Conservation (phyloP, 2,888 invertebrate species). For the Strigamia crassipes region DNA sequence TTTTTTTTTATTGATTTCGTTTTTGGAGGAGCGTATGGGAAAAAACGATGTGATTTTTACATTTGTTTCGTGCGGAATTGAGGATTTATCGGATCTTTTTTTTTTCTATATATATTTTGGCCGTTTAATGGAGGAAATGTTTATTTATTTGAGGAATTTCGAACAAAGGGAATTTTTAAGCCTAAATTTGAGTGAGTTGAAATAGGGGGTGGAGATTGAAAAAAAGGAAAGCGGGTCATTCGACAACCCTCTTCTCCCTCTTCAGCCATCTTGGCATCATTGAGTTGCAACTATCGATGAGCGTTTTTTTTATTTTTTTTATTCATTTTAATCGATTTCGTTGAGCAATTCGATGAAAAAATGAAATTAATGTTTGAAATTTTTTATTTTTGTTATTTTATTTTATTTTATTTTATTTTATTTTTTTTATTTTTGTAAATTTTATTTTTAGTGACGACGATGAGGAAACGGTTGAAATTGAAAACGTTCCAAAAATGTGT, state of each 20-base stretch:
- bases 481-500: not conserved
- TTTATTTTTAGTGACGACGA: not conserved
- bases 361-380: no score
- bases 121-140: no score
- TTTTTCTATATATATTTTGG: no score
- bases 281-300: not conserved
- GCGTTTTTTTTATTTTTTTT: not conserved
- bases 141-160: not conserved
- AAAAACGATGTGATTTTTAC: no score
- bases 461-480: not conserved
- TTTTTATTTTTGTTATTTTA: no score
- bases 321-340: not conserved
- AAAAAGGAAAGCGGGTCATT: not conserved
- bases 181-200: not conserved
- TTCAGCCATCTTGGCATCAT: slow-evolving; percentile 17
- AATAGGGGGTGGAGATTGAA: not conserved
- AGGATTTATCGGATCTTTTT: no score
- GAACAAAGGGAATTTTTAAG: not conserved
- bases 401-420: no score
- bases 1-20: not conserved
- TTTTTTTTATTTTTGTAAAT: not conserved
- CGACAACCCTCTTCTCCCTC: not conserved
- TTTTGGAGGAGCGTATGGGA: no score
- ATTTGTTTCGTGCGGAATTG: no score
- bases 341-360: no score